phyloP scores from a whole-genome alignment of 2,113 vertebrate genomes.

The Albula goreensis region DNA sequence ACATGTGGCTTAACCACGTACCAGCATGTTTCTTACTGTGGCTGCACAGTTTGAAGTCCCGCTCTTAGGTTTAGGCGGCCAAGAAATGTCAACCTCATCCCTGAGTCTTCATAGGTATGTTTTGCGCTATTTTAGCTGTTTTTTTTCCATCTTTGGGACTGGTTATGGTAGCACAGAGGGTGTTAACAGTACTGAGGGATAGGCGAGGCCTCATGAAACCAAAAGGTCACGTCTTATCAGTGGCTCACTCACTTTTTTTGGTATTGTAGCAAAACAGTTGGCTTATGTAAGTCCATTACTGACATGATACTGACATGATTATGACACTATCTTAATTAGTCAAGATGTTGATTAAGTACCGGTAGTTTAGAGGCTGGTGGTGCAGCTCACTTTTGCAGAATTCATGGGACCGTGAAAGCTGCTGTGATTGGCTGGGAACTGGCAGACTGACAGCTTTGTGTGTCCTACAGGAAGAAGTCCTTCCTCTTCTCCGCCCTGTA shows the following conservation, averaged over 20 bases:
- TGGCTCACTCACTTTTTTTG: background rate
- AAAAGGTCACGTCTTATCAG: background rate
- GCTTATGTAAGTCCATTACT: background rate
- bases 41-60: too few species aligned
- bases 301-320: too few species aligned
- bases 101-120: too few species aligned
- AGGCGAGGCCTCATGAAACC: background rate
- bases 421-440: background rate
- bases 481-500: conserved; percentile 96
- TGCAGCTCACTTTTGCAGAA: background rate
- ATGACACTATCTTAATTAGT: background rate
- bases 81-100: too few species aligned
- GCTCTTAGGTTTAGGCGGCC: too few species aligned
- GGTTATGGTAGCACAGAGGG: background rate
- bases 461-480: conserved; percentile 91
- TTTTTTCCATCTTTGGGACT: too few species aligned
- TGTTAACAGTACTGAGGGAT: too few species aligned
- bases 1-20: too few species aligned
- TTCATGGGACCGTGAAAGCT: background rate
- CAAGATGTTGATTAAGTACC: background rate
- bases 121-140: too few species aligned
- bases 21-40: too few species aligned
- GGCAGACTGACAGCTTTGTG: conserved; percentile 1
- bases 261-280: background rate
- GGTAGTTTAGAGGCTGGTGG: background rate